These are phyloP conservation scores for Rissa tridactyla DNA, from an alignment of 2,113 vertebrate genomes.

Conservation along the genomic window DNA sequence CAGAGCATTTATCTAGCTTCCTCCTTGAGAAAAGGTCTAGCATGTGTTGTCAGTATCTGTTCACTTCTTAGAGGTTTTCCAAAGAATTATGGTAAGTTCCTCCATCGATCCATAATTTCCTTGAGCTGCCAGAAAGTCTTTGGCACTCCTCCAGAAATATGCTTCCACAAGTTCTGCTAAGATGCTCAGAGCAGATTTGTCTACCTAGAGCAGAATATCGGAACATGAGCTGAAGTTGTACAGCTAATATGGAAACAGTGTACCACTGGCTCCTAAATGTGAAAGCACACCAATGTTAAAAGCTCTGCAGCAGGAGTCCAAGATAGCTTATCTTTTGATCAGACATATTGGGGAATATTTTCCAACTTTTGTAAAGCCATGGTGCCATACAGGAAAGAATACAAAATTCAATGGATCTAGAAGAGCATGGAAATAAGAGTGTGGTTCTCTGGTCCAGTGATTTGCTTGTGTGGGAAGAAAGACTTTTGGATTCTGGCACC, in stretches of 20 bases:
- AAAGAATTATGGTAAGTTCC: slow-evolving; percentile 41
- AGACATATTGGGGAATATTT: not conserved
- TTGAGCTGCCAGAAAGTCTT: slow-evolving; percentile 39
- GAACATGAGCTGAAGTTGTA: slow-evolving; percentile 35
- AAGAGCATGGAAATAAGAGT: not conserved
- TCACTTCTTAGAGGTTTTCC: slow-evolving; percentile 53
- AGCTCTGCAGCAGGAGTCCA: not conserved
- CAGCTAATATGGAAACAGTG: not conserved
- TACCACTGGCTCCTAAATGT: not conserved
- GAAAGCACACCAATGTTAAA: not conserved
- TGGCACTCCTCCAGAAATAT: slow-evolving; percentile 22
- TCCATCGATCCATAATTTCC: slow-evolving; percentile 19
- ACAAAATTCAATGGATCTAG: not conserved
- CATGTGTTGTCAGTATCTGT: slow-evolving; percentile 58
- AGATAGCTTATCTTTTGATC: not conserved
- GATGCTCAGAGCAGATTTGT: slow-evolving; percentile 35
- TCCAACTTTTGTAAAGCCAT: not conserved
- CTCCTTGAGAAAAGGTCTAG: slow-evolving; percentile 53
- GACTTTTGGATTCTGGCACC: not conserved
- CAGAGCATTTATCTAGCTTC: slow-evolving; percentile 9
- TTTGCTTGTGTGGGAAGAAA: not conserved
- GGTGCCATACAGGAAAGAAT: not conserved
- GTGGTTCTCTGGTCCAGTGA: not conserved
- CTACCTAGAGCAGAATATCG: slow-evolving; percentile 25
- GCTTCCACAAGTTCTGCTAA: slow-evolving; percentile 48